These are phyloP conservation scores for Aegithalos caudatus DNA, from an alignment of 2,113 vertebrate genomes.

Conservation along the genomic window DNA sequence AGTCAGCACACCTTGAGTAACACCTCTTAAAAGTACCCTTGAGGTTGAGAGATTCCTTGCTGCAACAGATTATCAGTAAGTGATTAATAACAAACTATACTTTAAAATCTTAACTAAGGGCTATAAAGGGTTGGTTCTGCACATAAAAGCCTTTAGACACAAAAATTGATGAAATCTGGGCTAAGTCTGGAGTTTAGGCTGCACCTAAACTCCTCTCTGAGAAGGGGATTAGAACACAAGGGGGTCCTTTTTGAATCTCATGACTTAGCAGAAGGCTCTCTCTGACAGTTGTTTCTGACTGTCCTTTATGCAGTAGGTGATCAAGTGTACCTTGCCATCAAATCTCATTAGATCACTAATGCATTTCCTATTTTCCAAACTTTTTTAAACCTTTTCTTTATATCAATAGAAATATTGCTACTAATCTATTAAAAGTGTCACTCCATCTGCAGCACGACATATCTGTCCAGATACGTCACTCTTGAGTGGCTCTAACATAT, in stretches of 20 bases:
- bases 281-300: not conserved
- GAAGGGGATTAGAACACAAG: not conserved
- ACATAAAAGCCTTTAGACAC: not conserved
- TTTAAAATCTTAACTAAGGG: not conserved
- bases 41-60: not conserved
- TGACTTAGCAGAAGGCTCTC: not conserved
- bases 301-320: not conserved
- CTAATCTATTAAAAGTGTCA: not conserved
- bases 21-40: not conserved
- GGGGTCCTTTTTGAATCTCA: not conserved
- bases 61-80: not conserved
- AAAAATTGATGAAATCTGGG: not conserved
- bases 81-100: not conserved
- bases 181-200: not conserved
- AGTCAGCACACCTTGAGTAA: not conserved
- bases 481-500: not conserved
- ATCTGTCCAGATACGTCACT: not conserved
- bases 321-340: not conserved
- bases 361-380: not conserved
- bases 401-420: not conserved
- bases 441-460: accelerated
- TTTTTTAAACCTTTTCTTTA: not conserved
- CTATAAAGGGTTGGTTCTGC: not conserved
- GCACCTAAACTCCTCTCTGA: not conserved
- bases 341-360: not conserved